These are phyloP conservation scores for Macrochelys suwanniensis DNA, from an alignment of 2,797 vertebrate genomes.

Conservation along the genomic window DNA sequence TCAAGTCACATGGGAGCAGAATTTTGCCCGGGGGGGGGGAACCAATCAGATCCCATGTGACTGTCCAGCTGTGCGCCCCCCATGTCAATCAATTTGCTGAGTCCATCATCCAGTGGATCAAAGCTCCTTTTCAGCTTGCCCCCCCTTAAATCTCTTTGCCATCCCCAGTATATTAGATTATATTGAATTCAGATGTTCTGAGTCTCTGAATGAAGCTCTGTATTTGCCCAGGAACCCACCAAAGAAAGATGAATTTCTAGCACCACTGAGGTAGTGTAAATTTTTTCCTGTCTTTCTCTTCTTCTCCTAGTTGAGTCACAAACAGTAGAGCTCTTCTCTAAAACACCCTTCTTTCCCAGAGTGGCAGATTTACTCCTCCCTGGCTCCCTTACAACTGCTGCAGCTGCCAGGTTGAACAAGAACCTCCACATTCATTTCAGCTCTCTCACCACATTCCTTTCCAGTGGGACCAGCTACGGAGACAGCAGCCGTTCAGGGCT, in stretches of 20 bases:
- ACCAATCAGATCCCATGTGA: neutral
- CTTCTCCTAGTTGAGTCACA: neutral
- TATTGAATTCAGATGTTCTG: neutral
- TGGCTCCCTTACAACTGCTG: conserved; percentile 64
- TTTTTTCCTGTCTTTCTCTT: conserved; percentile 2
- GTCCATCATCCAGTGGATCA: neutral
- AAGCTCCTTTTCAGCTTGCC: neutral
- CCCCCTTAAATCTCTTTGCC: neutral
- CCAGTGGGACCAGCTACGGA: neutral
- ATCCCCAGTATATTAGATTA: rapidly evolving
- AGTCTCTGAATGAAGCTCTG: neutral
- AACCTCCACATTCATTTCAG: rapidly evolving
- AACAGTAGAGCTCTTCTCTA: conserved; percentile 31
- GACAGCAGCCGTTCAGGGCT: neutral
- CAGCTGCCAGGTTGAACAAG: conserved; percentile 32
- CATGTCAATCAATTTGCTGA: neutral
- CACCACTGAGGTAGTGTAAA: neutral
- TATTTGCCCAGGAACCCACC: neutral
- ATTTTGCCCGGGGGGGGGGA: neutral
- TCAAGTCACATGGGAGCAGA: rapidly evolving
- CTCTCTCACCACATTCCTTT: neutral
- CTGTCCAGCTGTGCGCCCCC: neutral
- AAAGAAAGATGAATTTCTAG: neutral
- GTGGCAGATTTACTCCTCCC: conserved; percentile 63
- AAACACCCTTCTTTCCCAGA: neutral